Conservation (phyloP, 1,140 invertebrate species). For the Drosophila sp. region DNA sequence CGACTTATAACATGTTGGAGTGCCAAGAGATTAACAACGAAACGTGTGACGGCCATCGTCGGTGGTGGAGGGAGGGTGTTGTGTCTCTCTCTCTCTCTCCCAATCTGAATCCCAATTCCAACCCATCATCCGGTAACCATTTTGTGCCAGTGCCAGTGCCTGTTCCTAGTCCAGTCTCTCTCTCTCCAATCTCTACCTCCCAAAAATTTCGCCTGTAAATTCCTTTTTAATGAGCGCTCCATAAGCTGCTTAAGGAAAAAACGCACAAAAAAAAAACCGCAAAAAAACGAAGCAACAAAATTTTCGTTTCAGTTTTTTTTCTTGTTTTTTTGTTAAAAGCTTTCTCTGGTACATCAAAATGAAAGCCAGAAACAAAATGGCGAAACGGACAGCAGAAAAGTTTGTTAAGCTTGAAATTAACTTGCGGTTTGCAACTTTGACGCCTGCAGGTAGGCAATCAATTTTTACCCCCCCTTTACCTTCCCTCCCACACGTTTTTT, state of each 20-base stretch:
- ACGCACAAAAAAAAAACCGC: neutral
- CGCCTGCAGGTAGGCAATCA: constrained; percentile 78
- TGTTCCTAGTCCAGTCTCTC: neutral
- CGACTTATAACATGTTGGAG: constrained; percentile 82
- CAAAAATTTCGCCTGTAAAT: constrained; percentile 61
- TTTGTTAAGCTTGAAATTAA: constrained; percentile 81
- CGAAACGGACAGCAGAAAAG: constrained; percentile 35
- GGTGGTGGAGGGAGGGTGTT: neutral
- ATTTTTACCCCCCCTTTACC: constrained; percentile 38
- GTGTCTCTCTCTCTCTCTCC: neutral
- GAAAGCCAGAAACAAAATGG: constrained; percentile 42
- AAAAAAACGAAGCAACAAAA: constrained; percentile 54
- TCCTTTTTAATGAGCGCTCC: constrained; percentile 80
- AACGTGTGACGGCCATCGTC: constrained; percentile 35
- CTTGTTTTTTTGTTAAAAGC: constrained; percentile 68
- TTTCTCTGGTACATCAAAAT: constrained; percentile 73
- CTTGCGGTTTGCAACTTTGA: constrained; percentile 77
- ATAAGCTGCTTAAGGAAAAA: constrained; percentile 73
- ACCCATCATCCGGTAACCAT: neutral
- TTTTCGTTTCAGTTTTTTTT: constrained; percentile 28
- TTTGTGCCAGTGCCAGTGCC: neutral
- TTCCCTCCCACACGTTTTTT: constrained; percentile 24
- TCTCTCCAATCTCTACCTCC: neutral
- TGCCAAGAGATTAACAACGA: constrained; percentile 79
- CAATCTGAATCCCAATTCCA: neutral